Conservation (phyloP, 35 echinoderm and acorn worm genomes). For the Acanthaster planci region DNA sequence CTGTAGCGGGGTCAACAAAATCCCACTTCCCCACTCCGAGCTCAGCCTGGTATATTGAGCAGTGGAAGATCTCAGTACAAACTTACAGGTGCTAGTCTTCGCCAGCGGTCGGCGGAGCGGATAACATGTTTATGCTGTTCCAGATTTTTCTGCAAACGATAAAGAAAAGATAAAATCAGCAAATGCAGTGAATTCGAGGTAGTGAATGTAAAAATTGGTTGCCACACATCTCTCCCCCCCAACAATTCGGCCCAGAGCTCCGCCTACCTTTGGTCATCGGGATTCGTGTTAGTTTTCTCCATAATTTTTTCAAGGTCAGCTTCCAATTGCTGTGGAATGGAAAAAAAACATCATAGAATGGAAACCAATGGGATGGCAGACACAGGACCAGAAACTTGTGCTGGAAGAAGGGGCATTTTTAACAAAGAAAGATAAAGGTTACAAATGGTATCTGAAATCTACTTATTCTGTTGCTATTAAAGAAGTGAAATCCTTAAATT, state of each 20-base stretch:
- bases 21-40: no score
- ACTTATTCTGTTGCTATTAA: no score
- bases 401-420: no score
- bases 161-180: not conserved
- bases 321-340: slow-evolving; percentile 65
- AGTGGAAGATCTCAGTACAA: not conserved
- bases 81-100: not conserved
- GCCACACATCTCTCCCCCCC: no score
- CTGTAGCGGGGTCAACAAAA: no score
- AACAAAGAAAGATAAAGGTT: no score
- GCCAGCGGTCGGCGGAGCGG: slow-evolving; percentile 38
- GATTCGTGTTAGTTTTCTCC: slow-evolving; percentile 65
- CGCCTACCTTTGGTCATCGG: slow-evolving; percentile 70
- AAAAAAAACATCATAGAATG: not conserved
- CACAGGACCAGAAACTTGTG: not conserved
- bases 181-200: no score
- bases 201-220: no score
- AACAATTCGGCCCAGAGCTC: no score
- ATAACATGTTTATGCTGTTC: slow-evolving; percentile 78
- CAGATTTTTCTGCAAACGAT: slow-evolving; percentile 66
- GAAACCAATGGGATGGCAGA: not conserved
- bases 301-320: slow-evolving; percentile 80
- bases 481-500: no score
- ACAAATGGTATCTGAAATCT: no score
- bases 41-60: no score